Conservation (phyloP, 2,888 invertebrate genomes). For the Oasisia sp. region DNA sequence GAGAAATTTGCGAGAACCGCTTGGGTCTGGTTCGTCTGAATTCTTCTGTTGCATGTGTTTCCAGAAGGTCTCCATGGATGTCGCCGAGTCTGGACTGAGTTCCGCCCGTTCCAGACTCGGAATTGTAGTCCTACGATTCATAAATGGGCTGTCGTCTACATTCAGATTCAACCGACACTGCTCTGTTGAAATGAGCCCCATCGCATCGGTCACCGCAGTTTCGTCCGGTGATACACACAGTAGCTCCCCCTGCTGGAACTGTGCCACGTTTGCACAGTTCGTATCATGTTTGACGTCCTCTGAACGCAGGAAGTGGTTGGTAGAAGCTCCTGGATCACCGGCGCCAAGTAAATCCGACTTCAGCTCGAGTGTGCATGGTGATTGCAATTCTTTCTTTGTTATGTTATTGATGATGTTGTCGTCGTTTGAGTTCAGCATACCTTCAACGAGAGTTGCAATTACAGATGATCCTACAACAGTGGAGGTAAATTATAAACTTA, state of each 20-base stretch:
- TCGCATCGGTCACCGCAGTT: neutral
- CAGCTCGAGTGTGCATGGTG: neutral
- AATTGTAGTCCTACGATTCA: neutral
- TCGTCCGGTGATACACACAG: constrained; percentile 4
- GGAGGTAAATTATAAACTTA: neutral
- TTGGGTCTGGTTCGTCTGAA: neutral
- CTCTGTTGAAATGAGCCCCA: neutral
- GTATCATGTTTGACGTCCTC: constrained; percentile 4
- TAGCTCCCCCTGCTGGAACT: constrained; percentile 10
- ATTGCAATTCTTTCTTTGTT: neutral
- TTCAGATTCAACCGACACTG: neutral
- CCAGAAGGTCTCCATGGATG: neutral
- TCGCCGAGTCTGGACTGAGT: neutral
- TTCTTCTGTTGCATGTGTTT: neutral
- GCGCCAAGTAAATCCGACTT: neutral
- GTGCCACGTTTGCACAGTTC: neutral
- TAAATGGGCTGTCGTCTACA: neutral
- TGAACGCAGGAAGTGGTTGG: neutral
- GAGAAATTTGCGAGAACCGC: neutral
- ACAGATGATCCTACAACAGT: neutral
- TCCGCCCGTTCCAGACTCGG: constrained; percentile 7
- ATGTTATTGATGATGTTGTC: neutral
- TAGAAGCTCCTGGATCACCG: neutral
- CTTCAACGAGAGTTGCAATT: constrained; percentile 5
- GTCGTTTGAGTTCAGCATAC: constrained; percentile 3